These are phyloP conservation scores for Oncorhynchus tshawytscha DNA, from an alignment of 2,113 vertebrate genomes.

Conservation along the genomic window DNA sequence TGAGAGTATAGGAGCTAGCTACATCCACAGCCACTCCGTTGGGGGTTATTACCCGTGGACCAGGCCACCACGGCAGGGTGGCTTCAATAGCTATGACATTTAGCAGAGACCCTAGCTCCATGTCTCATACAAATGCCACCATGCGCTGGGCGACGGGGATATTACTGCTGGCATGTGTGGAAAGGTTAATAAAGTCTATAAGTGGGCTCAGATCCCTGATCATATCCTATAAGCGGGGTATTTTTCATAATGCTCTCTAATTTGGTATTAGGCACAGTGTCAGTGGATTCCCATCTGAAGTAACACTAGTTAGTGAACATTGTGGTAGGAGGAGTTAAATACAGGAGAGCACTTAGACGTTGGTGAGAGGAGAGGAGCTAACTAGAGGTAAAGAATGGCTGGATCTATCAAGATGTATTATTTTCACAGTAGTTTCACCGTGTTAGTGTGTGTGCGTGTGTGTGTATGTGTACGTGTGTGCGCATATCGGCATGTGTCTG, in stretches of 20 bases:
- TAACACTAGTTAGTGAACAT: background rate
- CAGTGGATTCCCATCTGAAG: background rate
- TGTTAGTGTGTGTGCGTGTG: background rate
- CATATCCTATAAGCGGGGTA: background rate
- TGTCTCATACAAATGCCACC: constrained; percentile 68
- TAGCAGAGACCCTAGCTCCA: constrained; percentile 61
- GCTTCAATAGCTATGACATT: constrained; percentile 76
- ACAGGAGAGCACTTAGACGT: too few relatives aligned
- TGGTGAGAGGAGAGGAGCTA: too few relatives aligned
- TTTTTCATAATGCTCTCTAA: background rate
- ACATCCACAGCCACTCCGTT: background rate
- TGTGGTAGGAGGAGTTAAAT: too few relatives aligned
- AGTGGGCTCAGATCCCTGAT: constrained; percentile 28
- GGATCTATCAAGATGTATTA: too few relatives aligned
- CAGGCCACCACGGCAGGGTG: constrained; percentile 41
- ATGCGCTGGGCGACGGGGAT: constrained; percentile 50
- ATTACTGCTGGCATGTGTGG: constrained; percentile 62
- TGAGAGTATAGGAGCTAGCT: too few relatives aligned
- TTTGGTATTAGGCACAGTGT: too few relatives aligned
- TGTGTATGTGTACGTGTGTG: too few relatives aligned
- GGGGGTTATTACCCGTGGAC: constrained; percentile 52
- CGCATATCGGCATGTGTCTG: background rate
- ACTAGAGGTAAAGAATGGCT: too few relatives aligned
- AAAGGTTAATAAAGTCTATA: constrained; percentile 74
- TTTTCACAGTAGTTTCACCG: background rate